Evolutionary conservation across 2,797 vertebrate species (phyloP), one percentile per base, ranked within the genome.

Genomic region (Hippopotamyrus pictus): DNA sequence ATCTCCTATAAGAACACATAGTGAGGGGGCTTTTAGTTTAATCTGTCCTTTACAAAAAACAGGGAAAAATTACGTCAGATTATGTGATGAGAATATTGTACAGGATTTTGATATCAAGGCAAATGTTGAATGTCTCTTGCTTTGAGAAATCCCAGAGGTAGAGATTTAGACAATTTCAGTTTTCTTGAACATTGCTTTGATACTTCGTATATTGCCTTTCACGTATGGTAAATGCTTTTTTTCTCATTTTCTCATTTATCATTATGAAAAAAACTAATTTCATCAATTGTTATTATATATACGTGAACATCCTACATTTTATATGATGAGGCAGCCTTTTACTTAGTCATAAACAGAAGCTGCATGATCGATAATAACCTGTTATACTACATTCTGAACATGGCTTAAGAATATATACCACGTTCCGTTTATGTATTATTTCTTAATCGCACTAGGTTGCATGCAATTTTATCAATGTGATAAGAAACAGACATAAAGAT

Each of bases 1-100:
- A 97, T 0, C 93, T 91, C 92, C 97, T 98, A 12, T 0, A 82
- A 88, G 44, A 25, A 54, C 33, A 87, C 33, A 76, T 6, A 85
- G 48, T 51, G 44, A 84, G n/a, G 76, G 6, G 19, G 41, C 37
- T 44, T 82, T 19, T n/a, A 82, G 17, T 41, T 37, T 37, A 37
- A 33, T 73, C 17, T 73, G 59, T 65, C 9, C 5, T 37, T 37
- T 73, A 37, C 65, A 37, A 73, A 73, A 73, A 33, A 33, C 25
- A 14, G 1, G 25, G 2, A 69, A 69, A 17, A 22, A 22, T 69
- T 2, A 69, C 0, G 4, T 14, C 11, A 69, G 65, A 37, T 73
- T 25, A 25, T 65, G 22, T 65, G 59, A 9, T 59, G 57, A 59
- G n/a, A 22, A 22, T 22, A 59, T 59, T 59, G n/a, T 59, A 59